phyloP scores from a whole-genome alignment of 92 coral and sea anemone species.

The Zoanthus gigantus region DNA sequence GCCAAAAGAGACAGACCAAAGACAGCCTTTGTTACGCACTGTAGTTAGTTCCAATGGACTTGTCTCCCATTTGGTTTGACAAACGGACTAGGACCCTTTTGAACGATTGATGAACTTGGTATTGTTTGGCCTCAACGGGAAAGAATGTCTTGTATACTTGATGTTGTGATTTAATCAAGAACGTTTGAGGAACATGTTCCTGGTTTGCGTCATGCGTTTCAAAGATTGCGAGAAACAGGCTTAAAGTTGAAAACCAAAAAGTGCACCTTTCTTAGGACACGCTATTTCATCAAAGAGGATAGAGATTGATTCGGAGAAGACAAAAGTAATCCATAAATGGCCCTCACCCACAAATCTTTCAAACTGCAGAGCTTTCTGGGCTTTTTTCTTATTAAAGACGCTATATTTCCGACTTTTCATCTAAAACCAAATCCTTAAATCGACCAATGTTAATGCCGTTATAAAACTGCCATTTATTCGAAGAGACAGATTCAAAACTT shows the following conservation, averaged over 20 bases:
- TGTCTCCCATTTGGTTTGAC: neutral
- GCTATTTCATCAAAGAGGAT: slow-evolving; percentile 49
- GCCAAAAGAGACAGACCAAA: slow-evolving; percentile 5
- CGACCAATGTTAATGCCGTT: neutral
- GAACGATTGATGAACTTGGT: neutral
- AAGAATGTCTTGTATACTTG: neutral
- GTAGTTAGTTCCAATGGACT: slow-evolving; percentile 66
- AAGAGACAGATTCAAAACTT: neutral
- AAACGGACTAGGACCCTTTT: slow-evolving; percentile 50
- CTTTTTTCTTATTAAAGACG: slow-evolving; percentile 50
- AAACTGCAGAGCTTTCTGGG: slow-evolving; percentile 62
- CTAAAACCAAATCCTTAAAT: slow-evolving; percentile 52
- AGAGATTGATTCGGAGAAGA: slow-evolving; percentile 57
- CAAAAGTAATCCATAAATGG: slow-evolving; percentile 41
- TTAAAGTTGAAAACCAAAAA: slow-evolving; percentile 60
- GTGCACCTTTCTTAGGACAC: slow-evolving; percentile 61
- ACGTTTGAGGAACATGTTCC: slow-evolving; percentile 63
- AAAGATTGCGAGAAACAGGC: slow-evolving; percentile 50
- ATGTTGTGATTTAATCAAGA: slow-evolving; percentile 2
- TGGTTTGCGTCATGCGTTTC: slow-evolving; percentile 53
- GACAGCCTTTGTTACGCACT: slow-evolving; percentile 65
- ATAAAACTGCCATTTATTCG: neutral
- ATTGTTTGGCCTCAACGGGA: neutral
- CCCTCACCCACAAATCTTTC: slow-evolving; percentile 37
- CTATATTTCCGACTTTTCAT: slow-evolving; percentile 50